phyloP scores from a whole-genome alignment of 2,113 vertebrate species.

The Rhinolophus sinicus region DNA sequence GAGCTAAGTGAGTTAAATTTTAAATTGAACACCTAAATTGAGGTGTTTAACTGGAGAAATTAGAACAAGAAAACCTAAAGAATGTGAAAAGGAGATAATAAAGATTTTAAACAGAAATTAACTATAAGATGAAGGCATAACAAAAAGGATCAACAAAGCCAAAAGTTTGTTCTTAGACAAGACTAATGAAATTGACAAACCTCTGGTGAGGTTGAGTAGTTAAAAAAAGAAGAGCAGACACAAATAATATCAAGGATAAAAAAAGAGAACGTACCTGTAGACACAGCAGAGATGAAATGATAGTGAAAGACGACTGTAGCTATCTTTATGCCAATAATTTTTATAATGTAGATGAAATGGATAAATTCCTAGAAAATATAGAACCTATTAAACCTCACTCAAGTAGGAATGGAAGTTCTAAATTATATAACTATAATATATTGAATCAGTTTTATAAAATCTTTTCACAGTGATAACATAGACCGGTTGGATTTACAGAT shows the following conservation, averaged over 20 bases:
- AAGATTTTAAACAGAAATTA: not conserved
- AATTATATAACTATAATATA: not conserved
- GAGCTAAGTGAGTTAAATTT: not conserved
- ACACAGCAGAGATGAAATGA: not conserved
- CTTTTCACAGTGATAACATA: not conserved
- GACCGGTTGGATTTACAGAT: not conserved
- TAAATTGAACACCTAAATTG: not conserved
- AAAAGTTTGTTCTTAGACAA: constrained; percentile 3
- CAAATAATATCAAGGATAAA: not conserved
- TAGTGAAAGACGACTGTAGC: not conserved
- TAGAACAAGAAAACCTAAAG: not conserved
- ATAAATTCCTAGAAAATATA: not conserved
- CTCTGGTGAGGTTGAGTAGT: not conserved
- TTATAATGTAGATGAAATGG: not conserved
- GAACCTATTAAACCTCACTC: not conserved
- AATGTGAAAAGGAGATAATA: not conserved
- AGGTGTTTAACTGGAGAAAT: not conserved
- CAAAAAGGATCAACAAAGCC: not conserved
- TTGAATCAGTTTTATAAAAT: not conserved
- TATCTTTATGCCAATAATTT: not conserved
- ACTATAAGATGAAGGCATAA: not conserved
- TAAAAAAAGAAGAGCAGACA: not conserved
- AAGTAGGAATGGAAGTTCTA: not conserved
- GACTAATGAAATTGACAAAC: not conserved
- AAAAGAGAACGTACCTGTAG: not conserved